Conservation (phyloP, 2,113 vertebrate species). For the Prionailurus viverrinus region DNA sequence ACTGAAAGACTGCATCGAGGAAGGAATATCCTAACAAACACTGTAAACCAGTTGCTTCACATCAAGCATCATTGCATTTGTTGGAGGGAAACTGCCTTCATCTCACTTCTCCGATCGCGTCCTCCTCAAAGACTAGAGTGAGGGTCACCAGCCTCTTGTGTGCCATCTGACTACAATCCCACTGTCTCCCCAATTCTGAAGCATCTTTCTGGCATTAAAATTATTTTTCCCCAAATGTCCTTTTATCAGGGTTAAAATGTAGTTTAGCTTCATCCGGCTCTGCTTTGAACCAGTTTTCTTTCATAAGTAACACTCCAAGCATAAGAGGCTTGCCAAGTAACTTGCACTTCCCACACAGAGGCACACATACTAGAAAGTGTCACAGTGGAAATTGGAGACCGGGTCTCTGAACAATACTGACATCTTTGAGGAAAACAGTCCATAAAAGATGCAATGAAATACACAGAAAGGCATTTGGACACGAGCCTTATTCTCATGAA, state of each 20-base stretch:
- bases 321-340: background rate
- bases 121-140: background rate
- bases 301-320: background rate
- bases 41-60: background rate
- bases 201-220: background rate
- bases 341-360: background rate
- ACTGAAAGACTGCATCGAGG: background rate
- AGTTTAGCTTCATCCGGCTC: background rate
- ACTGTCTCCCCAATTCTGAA: background rate
- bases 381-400: background rate
- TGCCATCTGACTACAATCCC: background rate
- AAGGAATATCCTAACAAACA: background rate
- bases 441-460: background rate
- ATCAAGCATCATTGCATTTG: background rate
- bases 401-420: background rate
- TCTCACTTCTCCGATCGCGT: background rate
- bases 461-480: background rate
- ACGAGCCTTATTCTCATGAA: background rate
- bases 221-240: background rate
- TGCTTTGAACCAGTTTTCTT: background rate
- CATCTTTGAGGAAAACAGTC: background rate
- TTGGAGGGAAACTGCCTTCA: background rate
- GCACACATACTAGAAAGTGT: background rate
- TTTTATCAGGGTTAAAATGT: slow-evolving; percentile 23
- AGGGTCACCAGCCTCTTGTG: background rate